These are phyloP conservation scores for Laodelphax striatellus DNA, from an alignment of 1,140 invertebrate genomes.

Conservation along the genomic window DNA sequence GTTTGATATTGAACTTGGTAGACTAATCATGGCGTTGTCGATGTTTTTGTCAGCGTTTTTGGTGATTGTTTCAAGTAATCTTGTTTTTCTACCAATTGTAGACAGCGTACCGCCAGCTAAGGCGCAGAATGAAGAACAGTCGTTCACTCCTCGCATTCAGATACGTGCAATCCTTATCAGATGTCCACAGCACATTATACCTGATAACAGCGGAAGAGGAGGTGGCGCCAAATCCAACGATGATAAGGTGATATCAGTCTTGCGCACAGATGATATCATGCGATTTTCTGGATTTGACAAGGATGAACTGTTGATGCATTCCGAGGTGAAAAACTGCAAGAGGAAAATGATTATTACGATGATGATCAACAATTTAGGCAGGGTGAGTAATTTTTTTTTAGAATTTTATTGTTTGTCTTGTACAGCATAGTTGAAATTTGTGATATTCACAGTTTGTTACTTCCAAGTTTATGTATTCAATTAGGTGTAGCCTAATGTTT, in stretches of 20 bases:
- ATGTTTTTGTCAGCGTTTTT: no score
- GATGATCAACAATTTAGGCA: constrained; percentile 27
- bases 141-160: neutral
- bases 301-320: constrained; percentile 6
- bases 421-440: no score
- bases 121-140: no score
- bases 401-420: constrained; percentile 15
- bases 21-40: no score
- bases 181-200: neutral
- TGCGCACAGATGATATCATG: neutral
- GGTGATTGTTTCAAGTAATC: no score
- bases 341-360: constrained; percentile 27
- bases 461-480: no score
- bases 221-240: neutral
- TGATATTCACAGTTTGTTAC: no score
- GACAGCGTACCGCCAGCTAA: no score
- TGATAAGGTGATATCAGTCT: neutral
- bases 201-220: no score
- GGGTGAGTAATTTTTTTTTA: constrained; percentile 25
- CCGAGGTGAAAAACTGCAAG: constrained; percentile 18
- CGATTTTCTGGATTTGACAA: constrained; percentile 4
- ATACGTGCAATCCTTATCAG: neutral
- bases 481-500: no score
- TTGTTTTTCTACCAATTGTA: no score
- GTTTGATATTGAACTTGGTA: no score